Base-by-base conservation (phyloP, 1,140 invertebrate species). In the Magallana gigas region DNA sequence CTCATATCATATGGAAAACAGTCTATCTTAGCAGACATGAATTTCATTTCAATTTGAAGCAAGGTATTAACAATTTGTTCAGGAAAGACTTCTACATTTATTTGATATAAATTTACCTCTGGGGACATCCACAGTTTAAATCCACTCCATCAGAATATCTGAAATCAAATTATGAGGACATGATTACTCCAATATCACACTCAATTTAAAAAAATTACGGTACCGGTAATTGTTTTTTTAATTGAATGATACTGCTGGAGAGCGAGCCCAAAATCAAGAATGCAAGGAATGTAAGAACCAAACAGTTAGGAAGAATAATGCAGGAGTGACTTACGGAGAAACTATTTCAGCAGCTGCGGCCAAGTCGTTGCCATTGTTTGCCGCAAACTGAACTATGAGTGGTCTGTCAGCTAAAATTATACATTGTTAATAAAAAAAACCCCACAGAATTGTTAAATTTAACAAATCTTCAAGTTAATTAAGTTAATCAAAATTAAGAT, bases 81-180 rank as follows among this genome's bases (percentile, higher is more conserved):
- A 23, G n/a, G 18, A 1, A 36, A 80, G 14, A 23, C 9, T n/a
- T 6, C 14, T 36, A 8, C 8, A 58, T 82, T n/a, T 29, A 57
- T 57, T 5, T 48, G 36, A 48, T 48, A 48, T 48, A 48, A 64
- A 84, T 18, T 89, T 90, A 96, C 94, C 96, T 96, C 95, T 99
- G 98, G 12, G 99, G 98, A 93, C 99, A 99, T 9, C 99, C 98
- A 96, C 98, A 99, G 94, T 99, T 99, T 58, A 99, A 95, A 95
- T 99, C 98, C 3, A 98, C 97, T 36, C 98, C 98, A 96, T 98
- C 97, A 82, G 96, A 96, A 95, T 97, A 96, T 23, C 97, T 97
- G 88, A 57, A 94, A 94, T 14, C 36, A 48, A 48, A 48, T 48
- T 48, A 48, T 48, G 36, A 48, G 36, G 36, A 48, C 36, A 48